A percentile compares a stretch with the other conserved stretches of the same genome.
Evolutionary conservation across 2,888 invertebrate species (phyloP).

Genomic region (Gymnosoma rotundatum): DNA sequence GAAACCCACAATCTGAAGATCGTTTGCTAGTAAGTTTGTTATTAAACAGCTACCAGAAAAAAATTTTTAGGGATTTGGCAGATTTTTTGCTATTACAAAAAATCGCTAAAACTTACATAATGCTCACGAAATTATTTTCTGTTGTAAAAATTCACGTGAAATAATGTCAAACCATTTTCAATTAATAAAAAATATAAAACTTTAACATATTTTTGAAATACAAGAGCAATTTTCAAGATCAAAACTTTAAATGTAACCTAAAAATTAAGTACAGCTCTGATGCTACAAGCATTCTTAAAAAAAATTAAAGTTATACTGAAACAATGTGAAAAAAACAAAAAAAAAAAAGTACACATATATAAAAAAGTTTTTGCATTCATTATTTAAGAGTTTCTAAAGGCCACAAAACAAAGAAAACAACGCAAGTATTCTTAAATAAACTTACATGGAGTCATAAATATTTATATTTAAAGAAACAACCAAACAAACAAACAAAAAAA

Average conservation of each 20-base stretch:
- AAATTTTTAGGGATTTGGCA: too few species aligned
- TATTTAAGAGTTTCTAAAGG: conserved; percentile 47
- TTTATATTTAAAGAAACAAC: conserved; percentile 49
- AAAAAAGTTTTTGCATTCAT: conserved; percentile 16
- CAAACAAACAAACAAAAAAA: conserved; percentile 25
- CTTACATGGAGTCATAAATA: neutral
- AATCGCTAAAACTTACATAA: too few species aligned
- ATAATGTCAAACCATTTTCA: neutral
- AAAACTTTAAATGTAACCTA: too few species aligned
- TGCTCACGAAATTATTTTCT: neutral
- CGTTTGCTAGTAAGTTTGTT: too few species aligned
- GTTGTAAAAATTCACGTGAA: conserved; percentile 7
- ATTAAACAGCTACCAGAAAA: too few species aligned
- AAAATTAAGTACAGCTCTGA: conserved; percentile 9
- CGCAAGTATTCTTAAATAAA: conserved; percentile 21
- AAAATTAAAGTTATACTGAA: conserved; percentile 52
- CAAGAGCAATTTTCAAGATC: too few species aligned
- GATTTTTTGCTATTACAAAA: too few species aligned
- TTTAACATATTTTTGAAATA: neutral
- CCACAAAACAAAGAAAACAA: conserved; percentile 61
- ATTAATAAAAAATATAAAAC: conserved; percentile 6
- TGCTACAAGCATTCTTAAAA: conserved; percentile 3
- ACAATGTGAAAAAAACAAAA: conserved; percentile 6
- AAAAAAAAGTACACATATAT: conserved; percentile 30
- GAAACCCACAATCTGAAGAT: too few species aligned